A percentile compares a stretch with the other conserved stretches of the same genome.
These are phyloP conservation scores for Acrossocheilus fasciatus DNA, from an alignment of 2,797 vertebrate genomes.

Conservation along the genomic window DNA sequence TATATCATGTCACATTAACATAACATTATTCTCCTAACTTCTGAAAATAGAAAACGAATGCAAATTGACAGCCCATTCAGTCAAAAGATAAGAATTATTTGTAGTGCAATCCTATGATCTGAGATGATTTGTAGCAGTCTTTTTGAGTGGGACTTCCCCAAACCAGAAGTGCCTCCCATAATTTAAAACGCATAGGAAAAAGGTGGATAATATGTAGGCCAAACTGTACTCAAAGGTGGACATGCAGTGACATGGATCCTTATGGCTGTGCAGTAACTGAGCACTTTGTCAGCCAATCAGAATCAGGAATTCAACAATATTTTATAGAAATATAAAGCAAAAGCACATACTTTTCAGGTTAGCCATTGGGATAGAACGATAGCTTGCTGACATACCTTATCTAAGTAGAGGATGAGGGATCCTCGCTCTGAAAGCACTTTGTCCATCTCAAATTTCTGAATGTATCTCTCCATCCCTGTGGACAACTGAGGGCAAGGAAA, in stretches of 20 bases:
- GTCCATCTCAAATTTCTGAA: slow-evolving; percentile 82
- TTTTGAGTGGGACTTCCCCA: too few species aligned
- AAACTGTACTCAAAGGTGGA: background rate
- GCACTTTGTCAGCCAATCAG: background rate
- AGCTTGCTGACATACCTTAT: slow-evolving; percentile 74
- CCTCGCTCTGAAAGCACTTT: slow-evolving; percentile 76
- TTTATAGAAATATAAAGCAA: background rate
- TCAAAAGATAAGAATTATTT: too few species aligned
- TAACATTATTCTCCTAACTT: too few species aligned
- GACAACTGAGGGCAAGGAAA: slow-evolving; percentile 69
- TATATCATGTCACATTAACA: too few species aligned
- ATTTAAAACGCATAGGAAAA: too few species aligned
- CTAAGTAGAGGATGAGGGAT: slow-evolving; percentile 85
- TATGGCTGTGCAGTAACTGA: background rate
- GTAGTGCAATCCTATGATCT: too few species aligned
- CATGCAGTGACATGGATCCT: background rate
- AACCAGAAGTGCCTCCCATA: too few species aligned
- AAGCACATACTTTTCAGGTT: background rate
- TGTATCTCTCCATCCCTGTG: slow-evolving; percentile 72
- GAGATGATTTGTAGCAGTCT: too few species aligned
- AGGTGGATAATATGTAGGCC: too few species aligned
- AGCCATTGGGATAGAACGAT: background rate
- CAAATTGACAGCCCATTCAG: too few species aligned
- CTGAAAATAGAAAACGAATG: too few species aligned
- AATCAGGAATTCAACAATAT: background rate